Conservation (phyloP, 2,113 vertebrate genomes). For the Prunella himalayana region DNA sequence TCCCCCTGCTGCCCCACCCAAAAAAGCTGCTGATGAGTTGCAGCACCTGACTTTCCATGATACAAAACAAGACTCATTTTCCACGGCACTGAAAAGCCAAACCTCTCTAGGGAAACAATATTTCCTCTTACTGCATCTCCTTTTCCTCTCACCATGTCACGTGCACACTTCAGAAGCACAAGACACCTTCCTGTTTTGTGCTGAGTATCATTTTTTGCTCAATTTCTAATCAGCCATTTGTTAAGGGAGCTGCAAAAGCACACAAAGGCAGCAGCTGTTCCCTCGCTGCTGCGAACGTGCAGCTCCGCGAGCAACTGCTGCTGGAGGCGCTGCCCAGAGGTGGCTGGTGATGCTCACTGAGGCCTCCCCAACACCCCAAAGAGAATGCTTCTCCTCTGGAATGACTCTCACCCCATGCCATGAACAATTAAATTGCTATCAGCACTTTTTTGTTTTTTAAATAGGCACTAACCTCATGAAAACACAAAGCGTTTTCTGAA, state of each 20-base stretch:
- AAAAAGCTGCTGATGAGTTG: background rate
- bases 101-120: background rate
- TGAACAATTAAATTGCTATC: background rate
- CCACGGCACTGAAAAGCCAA: background rate
- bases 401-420: background rate
- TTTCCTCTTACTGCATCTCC: slow-evolving; percentile 3
- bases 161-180: slow-evolving; percentile 14
- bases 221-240: slow-evolving; percentile 65
- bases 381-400: background rate
- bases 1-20: rapidly evolving
- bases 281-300: background rate
- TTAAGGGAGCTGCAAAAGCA: slow-evolving; percentile 32
- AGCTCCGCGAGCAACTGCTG: background rate
- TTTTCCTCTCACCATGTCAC: background rate
- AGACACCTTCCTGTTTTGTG: slow-evolving; percentile 57
- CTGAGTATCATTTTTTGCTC: slow-evolving; percentile 51
- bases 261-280: slow-evolving; percentile 66
- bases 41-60: background rate
- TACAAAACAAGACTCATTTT: background rate
- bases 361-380: background rate
- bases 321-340: background rate
- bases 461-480: background rate
- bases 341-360: background rate
- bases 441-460: background rate
- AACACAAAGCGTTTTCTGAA: background rate